phyloP scores from a whole-genome alignment of 2,797 vertebrate species.

The Falco peregrinus region DNA sequence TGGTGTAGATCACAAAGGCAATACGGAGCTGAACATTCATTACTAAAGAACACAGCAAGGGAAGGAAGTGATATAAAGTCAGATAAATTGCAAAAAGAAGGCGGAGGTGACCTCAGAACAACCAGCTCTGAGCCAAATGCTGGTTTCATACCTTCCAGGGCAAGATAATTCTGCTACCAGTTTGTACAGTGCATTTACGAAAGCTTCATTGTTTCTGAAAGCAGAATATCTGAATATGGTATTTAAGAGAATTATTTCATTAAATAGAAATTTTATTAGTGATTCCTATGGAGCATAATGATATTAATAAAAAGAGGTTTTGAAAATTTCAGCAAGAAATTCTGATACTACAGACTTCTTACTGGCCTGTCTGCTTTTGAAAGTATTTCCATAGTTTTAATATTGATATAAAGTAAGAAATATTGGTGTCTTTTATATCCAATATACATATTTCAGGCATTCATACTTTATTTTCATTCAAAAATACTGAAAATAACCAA shows the following conservation, averaged over 20 bases:
- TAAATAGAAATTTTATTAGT: neutral
- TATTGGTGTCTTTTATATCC: neutral
- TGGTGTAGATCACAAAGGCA: neutral
- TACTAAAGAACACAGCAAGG: fast-evolving
- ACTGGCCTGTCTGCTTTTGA: neutral
- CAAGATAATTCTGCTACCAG: neutral
- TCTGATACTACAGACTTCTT: neutral
- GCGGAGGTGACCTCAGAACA: neutral
- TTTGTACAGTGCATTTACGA: neutral
- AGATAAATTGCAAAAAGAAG: neutral
- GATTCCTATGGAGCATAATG: neutral
- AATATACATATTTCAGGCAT: neutral
- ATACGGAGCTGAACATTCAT: neutral
- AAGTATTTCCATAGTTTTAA: neutral
- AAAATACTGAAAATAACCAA: neutral
- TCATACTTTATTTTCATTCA: neutral
- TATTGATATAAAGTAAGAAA: neutral
- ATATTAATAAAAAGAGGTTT: neutral
- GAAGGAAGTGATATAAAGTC: neutral
- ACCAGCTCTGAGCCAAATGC: neutral
- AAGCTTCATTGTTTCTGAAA: neutral
- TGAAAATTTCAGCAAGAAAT: neutral
- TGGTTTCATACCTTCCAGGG: neutral
- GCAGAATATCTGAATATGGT: neutral
- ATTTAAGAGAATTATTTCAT: neutral